Evolutionary conservation across 2,797 vertebrate genomes (phyloP).

Genomic region (Capromys pilorides): DNA sequence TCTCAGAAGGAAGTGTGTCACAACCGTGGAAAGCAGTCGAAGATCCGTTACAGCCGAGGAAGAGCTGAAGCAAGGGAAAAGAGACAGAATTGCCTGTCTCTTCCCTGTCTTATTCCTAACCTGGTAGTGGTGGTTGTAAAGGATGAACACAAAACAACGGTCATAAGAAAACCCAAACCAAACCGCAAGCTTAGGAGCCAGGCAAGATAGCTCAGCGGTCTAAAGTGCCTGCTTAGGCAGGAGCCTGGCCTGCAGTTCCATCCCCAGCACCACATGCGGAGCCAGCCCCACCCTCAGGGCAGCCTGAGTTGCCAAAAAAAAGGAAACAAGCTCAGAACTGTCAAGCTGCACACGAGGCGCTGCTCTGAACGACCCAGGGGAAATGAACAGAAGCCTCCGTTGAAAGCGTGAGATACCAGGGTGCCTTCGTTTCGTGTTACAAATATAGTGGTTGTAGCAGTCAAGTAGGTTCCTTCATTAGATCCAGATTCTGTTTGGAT

Average conservation of each 20-base stretch:
- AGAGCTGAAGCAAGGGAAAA: not conserved
- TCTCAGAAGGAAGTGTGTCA: not conserved
- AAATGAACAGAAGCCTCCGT: not conserved
- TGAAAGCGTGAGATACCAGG: slow-evolving; percentile 21
- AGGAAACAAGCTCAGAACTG: not conserved
- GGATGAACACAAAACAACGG: not conserved
- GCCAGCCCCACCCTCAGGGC: too few relatives aligned
- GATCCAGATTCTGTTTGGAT: slow-evolving; percentile 21
- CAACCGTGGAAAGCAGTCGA: not conserved
- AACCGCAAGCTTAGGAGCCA: too few relatives aligned
- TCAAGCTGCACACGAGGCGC: not conserved
- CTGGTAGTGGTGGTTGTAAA: not conserved
- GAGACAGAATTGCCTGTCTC: not conserved
- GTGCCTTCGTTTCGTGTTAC: not conserved
- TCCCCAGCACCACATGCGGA: too few relatives aligned
- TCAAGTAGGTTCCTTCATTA: slow-evolving; percentile 28
- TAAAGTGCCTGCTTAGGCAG: too few relatives aligned
- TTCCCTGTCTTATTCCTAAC: not conserved
- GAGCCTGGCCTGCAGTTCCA: too few relatives aligned
- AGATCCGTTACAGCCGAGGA: not conserved
- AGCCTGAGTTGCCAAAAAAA: too few relatives aligned
- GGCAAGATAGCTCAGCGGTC: too few relatives aligned
- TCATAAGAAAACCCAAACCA: not conserved
- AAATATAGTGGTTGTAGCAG: not conserved
- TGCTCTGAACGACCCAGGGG: not conserved